These are phyloP conservation scores for Triplophysa siluroides DNA, from an alignment of 2,113 vertebrate species.

Conservation along the genomic window DNA sequence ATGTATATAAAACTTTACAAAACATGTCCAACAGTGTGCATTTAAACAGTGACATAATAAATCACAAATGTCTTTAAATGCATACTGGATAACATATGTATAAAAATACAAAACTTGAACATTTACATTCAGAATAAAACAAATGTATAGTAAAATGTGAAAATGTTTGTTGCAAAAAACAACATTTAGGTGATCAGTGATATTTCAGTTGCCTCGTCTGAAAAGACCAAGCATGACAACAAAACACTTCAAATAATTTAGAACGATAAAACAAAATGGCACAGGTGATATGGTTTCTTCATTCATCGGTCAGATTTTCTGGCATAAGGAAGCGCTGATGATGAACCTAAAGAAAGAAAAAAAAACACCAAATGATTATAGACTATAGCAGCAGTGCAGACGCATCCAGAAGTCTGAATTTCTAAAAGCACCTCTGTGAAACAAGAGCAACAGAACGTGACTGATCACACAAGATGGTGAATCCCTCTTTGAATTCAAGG, in stretches of 20 bases:
- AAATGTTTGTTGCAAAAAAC: slow-evolving; percentile 49
- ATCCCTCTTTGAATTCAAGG: not conserved
- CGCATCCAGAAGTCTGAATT: not conserved
- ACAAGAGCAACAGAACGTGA: slow-evolving; percentile 36
- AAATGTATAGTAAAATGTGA: slow-evolving; percentile 46
- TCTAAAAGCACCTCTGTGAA: slow-evolving; percentile 30
- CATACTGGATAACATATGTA: slow-evolving; percentile 41
- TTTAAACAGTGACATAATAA: slow-evolving; percentile 38
- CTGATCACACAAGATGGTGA: slow-evolving; percentile 44
- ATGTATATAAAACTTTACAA: slow-evolving; percentile 50
- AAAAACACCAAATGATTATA: not conserved
- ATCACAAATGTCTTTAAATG: slow-evolving; percentile 51
- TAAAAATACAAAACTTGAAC: slow-evolving; percentile 43
- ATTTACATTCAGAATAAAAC: slow-evolving; percentile 55
- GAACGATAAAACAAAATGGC: slow-evolving; percentile 45
- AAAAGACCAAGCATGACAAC: slow-evolving; percentile 47
- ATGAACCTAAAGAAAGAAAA: slow-evolving; percentile 57
- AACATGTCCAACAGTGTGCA: slow-evolving; percentile 50
- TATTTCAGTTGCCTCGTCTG: slow-evolving; percentile 12
- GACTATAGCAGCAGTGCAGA: not conserved
- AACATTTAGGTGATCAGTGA: slow-evolving; percentile 37
- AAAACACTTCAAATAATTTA: slow-evolving; percentile 48
- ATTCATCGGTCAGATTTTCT: slow-evolving; percentile 66
- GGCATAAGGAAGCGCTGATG: slow-evolving; percentile 52
- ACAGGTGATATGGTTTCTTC: slow-evolving; percentile 14